A percentile compares a stretch with the other conserved stretches of the same genome.
These are phyloP conservation scores for Patella pellucida DNA, from an alignment of 2,888 invertebrate species.

Conservation along the genomic window DNA sequence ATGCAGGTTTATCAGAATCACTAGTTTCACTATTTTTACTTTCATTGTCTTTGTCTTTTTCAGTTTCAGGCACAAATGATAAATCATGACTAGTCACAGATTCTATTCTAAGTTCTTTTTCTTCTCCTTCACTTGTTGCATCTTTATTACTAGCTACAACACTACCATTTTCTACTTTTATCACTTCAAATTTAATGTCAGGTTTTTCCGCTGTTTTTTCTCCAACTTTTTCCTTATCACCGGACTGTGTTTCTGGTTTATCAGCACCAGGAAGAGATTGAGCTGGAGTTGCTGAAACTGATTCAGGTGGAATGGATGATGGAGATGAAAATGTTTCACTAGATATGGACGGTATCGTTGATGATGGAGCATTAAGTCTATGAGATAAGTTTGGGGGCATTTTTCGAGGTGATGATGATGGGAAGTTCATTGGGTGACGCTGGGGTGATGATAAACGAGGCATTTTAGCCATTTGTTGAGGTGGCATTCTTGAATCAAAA, in stretches of 20 bases:
- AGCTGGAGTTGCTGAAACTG: conserved; percentile 2
- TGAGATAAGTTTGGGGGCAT: background rate
- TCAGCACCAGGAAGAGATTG: conserved; percentile 9
- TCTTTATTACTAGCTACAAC: conserved; percentile 8
- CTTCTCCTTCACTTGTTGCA: conserved; percentile 2
- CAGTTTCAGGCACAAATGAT: background rate
- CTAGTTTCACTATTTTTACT: background rate
- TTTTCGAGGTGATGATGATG: conserved; percentile 4
- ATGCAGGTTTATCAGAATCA: background rate
- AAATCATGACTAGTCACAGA: conserved; percentile 11
- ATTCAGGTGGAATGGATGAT: background rate
- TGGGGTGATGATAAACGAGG: background rate
- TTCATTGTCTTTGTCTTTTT: background rate
- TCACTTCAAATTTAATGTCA: conserved; percentile 9
- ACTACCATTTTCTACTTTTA: conserved; percentile 10
- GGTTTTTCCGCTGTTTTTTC: background rate
- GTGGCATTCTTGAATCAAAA: background rate
- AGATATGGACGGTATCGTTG: background rate
- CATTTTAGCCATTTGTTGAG: conserved; percentile 5
- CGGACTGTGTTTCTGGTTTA: background rate
- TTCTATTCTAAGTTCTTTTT: conserved; percentile 1
- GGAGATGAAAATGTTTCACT: background rate
- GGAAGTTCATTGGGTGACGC: background rate
- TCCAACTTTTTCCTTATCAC: background rate
- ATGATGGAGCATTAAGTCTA: conserved; percentile 1